Percentiles rank a stretch among this genome's conserved stretches.
phyloP scores from a whole-genome alignment of 2,113 vertebrate genomes.

The Lonchura striata region DNA sequence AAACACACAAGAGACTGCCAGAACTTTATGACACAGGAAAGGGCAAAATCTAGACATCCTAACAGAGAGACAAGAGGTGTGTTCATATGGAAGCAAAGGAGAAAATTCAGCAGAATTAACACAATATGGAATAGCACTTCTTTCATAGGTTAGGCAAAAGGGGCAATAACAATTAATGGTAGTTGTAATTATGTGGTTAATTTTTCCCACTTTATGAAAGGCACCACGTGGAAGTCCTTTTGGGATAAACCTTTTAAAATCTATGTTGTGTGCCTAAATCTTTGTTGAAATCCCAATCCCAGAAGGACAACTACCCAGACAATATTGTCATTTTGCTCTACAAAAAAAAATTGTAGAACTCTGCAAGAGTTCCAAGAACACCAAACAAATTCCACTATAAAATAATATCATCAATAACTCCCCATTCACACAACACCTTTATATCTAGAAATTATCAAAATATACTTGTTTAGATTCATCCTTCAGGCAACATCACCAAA shows the following conservation, averaged over 20 bases:
- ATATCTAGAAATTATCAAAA: not conserved
- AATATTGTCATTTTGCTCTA: not conserved
- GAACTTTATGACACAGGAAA: not conserved
- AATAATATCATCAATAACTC: not conserved
- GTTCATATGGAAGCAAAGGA: not conserved
- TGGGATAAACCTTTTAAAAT: not conserved
- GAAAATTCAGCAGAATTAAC: not conserved
- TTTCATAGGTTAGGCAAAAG: not conserved
- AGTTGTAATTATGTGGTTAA: not conserved
- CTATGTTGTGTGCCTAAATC: not conserved
- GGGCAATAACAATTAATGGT: not conserved
- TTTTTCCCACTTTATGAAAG: not conserved
- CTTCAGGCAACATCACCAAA: not conserved
- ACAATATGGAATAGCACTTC: not conserved
- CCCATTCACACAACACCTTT: not conserved
- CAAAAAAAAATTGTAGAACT: not conserved
- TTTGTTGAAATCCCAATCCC: not conserved
- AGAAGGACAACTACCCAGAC: not conserved
- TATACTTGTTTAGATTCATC: not conserved
- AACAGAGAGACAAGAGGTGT: not conserved
- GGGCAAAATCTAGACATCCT: not conserved
- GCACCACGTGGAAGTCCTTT: not conserved
- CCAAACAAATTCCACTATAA: not conserved
- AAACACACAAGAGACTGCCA: not conserved
- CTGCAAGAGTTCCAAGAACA: not conserved